A percentile compares a stretch with the other conserved stretches of the same genome.
Evolutionary conservation across 2,888 invertebrate genomes (phyloP).

Genomic region (Conomelus anceps): DNA sequence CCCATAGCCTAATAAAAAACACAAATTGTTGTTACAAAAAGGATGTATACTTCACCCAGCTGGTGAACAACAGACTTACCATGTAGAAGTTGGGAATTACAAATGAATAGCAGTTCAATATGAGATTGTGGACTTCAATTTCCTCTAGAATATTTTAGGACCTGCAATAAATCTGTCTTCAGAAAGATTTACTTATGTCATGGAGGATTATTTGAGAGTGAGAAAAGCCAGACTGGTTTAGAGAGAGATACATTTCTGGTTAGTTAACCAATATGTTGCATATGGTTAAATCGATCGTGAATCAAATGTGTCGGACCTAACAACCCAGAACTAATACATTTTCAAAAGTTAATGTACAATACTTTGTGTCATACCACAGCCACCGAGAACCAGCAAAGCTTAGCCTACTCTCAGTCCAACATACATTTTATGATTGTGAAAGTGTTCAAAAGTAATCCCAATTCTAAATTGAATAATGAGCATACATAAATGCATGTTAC

Average conservation of each 20-base stretch:
- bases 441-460: no score
- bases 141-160: neutral
- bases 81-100: neutral
- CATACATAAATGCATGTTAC: neutral
- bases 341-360: neutral
- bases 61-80: neutral
- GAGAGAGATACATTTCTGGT: neutral
- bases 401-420: no score
- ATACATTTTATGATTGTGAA: no score
- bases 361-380: neutral
- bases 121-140: neutral
- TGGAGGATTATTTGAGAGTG: neutral
- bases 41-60: neutral
- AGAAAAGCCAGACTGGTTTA: neutral
- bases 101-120: no score
- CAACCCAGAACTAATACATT: neutral
- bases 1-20: neutral
- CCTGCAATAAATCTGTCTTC: neutral
- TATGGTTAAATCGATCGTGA: neutral
- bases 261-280: neutral
- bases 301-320: neutral
- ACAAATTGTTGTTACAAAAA: neutral
- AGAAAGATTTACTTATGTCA: neutral
- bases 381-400: no score
- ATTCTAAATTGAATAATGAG: neutral